These are phyloP conservation scores for Linnaemya vulpina DNA, from an alignment of 2,888 invertebrate genomes.

Conservation along the genomic window DNA sequence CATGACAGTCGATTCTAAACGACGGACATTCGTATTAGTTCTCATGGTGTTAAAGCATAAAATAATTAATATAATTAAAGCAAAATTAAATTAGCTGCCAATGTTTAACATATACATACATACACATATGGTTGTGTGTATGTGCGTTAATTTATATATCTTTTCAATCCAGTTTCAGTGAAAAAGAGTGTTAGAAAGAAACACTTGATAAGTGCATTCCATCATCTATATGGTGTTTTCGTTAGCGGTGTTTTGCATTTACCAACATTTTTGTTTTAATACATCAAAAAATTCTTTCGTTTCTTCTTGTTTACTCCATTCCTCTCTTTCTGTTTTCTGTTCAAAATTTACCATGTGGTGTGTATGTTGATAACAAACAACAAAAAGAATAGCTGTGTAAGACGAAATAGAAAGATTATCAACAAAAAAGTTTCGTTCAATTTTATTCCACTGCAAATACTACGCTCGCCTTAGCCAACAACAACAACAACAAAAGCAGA, in stretches of 20 bases:
- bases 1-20: not conserved
- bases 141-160: not conserved
- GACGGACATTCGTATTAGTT: not conserved
- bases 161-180: not conserved
- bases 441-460: slow-evolving; percentile 40
- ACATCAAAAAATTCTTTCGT: slow-evolving; percentile 12
- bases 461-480: slow-evolving; percentile 1
- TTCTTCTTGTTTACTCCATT: slow-evolving; percentile 20
- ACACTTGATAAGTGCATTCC: slow-evolving; percentile 51
- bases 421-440: slow-evolving; percentile 64
- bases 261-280: slow-evolving; percentile 30
- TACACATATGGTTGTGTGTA: not conserved
- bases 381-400: not conserved
- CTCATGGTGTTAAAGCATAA: not conserved
- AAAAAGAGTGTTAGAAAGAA: slow-evolving; percentile 53
- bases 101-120: not conserved
- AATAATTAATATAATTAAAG: not conserved
- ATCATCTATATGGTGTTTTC: slow-evolving; percentile 62
- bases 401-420: not conserved
- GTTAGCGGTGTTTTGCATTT: slow-evolving; percentile 63
- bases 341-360: slow-evolving; percentile 61
- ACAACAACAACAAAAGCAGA: slow-evolving; percentile 25
- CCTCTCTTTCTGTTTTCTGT: slow-evolving; percentile 21
- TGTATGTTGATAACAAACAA: slow-evolving; percentile 39
- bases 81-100: not conserved